Evolutionary conservation across 2,888 invertebrate species (phyloP).

Genomic region (Ashinkailepas kermadecensis): DNA sequence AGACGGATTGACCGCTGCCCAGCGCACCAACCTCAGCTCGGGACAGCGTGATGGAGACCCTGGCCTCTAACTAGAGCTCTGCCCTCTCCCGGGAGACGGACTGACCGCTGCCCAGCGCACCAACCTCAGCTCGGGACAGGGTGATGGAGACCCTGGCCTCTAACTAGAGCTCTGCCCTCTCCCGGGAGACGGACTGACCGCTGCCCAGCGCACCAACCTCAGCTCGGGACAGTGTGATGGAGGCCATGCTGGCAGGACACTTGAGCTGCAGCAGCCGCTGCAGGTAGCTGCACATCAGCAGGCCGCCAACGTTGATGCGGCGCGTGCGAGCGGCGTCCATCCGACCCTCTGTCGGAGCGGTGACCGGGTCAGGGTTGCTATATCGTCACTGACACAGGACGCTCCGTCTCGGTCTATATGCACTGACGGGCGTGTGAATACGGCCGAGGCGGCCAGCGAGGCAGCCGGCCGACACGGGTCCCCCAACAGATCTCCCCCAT

Average conservation of each 20-base stretch:
- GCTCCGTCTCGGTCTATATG: no score
- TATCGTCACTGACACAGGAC: no score
- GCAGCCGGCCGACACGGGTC: no score
- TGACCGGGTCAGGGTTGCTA: no score
- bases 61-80: no score
- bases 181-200: no score
- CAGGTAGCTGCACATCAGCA: constrained; percentile 73
- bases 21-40: constrained; percentile 58
- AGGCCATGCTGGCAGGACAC: constrained; percentile 82
- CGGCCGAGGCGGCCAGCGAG: no score
- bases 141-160: constrained; percentile 55
- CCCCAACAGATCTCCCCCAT: no score
- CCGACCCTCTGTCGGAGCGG: constrained; percentile 43
- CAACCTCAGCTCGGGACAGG: constrained; percentile 69
- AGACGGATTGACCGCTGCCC: no score
- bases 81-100: no score
- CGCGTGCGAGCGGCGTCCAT: constrained; percentile 63
- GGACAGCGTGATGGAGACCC: constrained; percentile 71
- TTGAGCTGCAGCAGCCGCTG: constrained; percentile 83
- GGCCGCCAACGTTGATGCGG: constrained; percentile 79
- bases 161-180: no score
- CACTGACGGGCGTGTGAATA: no score
- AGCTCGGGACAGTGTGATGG: constrained; percentile 74
- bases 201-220: constrained; percentile 49
- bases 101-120: not conserved